Percentiles rank a stretch among this genome's conserved stretches.
phyloP scores from a whole-genome alignment of 1,140 invertebrate species.

The Aphidius gifuensis region DNA sequence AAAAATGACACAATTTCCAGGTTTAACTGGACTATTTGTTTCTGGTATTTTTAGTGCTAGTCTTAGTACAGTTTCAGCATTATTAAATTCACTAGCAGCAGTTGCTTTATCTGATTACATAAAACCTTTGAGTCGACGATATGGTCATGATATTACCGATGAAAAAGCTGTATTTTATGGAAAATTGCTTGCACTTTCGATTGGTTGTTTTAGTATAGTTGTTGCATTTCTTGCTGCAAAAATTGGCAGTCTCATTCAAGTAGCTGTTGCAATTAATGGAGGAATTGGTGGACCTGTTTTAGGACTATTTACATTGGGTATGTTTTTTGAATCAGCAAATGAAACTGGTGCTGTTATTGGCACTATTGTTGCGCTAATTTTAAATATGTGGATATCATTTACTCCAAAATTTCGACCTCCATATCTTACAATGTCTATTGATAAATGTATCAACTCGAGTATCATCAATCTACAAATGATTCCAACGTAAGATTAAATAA shows the following conservation, averaged over 20 bases:
- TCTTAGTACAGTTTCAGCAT: constrained; percentile 81
- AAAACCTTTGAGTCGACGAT: constrained; percentile 46
- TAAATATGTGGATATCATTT: constrained; percentile 81
- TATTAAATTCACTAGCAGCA: constrained; percentile 81
- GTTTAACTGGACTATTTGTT: constrained; percentile 63
- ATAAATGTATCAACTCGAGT: constrained; percentile 54
- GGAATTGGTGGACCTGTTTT: constrained; percentile 76
- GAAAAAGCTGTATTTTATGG: constrained; percentile 48
- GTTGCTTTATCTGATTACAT: constrained; percentile 82
- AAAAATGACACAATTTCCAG: constrained; percentile 64
- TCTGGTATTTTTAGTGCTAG: constrained; percentile 68
- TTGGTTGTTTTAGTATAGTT: constrained; percentile 66
- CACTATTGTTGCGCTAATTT: constrained; percentile 63
- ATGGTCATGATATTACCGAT: constrained; percentile 34
- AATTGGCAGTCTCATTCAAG: constrained; percentile 71
- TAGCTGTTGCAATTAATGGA: constrained; percentile 71
- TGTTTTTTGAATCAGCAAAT: constrained; percentile 67
- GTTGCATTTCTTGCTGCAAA: constrained; percentile 70
- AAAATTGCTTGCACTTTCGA: constrained; percentile 66
- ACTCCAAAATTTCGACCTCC: constrained; percentile 66
- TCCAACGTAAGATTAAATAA: not conserved
- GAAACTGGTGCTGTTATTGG: constrained; percentile 72
- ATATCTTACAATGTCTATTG: constrained; percentile 60
- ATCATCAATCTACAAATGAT: constrained; percentile 2
- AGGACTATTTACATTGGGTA: constrained; percentile 75